Conservation (phyloP, 2,888 invertebrate species). For the Omphaloscelis lunosa region DNA sequence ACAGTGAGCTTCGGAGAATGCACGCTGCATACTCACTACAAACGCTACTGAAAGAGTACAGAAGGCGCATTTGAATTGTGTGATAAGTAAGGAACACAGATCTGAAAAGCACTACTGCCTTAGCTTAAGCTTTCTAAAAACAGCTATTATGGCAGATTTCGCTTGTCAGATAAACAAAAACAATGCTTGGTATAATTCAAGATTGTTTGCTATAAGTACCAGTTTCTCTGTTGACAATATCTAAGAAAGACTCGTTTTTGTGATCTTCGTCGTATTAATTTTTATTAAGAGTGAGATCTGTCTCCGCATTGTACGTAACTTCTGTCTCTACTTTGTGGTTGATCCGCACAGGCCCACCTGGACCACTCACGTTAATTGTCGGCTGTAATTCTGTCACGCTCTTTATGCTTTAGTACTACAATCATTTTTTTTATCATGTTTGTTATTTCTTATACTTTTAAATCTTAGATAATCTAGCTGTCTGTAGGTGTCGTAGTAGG, state of each 20-base stretch:
- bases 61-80: conserved; percentile 33
- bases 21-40: conserved; percentile 67
- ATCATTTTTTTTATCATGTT: conserved; percentile 20
- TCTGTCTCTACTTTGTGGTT: conserved; percentile 34
- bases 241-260: background rate
- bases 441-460: conserved; percentile 22
- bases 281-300: background rate
- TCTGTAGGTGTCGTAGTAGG: background rate
- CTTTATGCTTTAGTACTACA: conserved; percentile 26
- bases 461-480: conserved; percentile 15
- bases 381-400: conserved; percentile 65
- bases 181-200: background rate
- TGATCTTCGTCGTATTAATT: background rate
- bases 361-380: conserved; percentile 54
- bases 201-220: background rate
- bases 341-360: conserved; percentile 51
- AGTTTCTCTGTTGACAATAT: background rate
- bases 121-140: background rate
- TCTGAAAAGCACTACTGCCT: background rate
- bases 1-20: conserved; percentile 78
- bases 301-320: background rate
- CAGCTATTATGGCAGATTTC: background rate
- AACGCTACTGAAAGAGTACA: conserved; percentile 7
- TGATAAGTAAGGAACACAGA: background rate
- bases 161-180: conserved; percentile 7